Evolutionary conservation across 2,113 vertebrate genomes (phyloP), one percentile per base, ranked within the genome.

Genomic region (Atlantisia rogersi): DNA sequence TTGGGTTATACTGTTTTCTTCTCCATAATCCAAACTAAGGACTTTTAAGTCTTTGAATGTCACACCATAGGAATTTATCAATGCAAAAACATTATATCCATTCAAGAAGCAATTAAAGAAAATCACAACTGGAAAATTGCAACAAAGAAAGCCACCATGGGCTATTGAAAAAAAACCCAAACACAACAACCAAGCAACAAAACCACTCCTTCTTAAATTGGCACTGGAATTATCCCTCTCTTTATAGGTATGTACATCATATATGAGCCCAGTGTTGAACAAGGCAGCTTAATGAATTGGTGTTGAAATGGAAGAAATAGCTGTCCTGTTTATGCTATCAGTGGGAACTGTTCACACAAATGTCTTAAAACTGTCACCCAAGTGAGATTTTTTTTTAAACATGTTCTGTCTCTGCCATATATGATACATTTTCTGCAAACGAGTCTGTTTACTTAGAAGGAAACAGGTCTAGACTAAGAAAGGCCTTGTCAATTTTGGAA

Each of bases 201-300:
- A 52, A 53, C 52, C 2, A 63, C 7, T 26, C 20, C 10, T 74
- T 78, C 25, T 67, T 16, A 70, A 84, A 70, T 6, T n/a, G 28
- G 10, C 68, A 11, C 24, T 59, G 46, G 17, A 63, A 78, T 42
- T 63, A 56, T 63, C 12, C 9, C 12, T 19, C 7, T 65, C 71
- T 93, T 65, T 44, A n/a, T 1, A 53, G 6, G 13, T 31, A 69
- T 25, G 3, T 21, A 21, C 29, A n/a, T 39, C 21, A 58, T 8
- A 15, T 0, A 0, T 16, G 7, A 15, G 67, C 11, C 7, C 0
- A 0, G 1, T 42, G 10, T 56, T 18, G 32, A 76, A 68, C 7
- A 35, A 12, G 6, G 1, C 25, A 29, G 50, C 25, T 46, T 71
- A 73, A 37, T 28, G 42, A 62, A 76, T 5, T 19, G 3, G 2